Conservation (phyloP, 2,113 vertebrate genomes). For the Nothobranchius kuhntae region DNA sequence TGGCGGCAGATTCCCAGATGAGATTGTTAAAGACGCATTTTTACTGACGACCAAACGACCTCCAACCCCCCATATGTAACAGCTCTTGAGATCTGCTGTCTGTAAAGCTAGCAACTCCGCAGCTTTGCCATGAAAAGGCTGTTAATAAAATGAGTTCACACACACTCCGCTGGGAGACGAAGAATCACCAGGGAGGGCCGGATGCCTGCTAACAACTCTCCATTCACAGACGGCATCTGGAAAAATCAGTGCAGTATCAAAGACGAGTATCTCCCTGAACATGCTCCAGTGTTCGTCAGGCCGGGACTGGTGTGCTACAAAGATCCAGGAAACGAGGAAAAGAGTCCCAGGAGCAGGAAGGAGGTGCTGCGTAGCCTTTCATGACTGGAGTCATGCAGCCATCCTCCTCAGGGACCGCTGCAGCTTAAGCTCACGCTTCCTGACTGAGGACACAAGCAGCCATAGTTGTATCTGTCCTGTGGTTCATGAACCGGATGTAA, state of each 20-base stretch:
- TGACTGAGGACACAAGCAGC: not conserved
- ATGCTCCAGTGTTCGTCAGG: not conserved
- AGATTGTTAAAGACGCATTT: slow-evolving; percentile 40
- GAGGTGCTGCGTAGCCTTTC: slow-evolving; percentile 39
- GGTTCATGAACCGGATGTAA: not conserved
- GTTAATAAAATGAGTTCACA: no score
- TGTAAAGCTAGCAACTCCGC: no score
- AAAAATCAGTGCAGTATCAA: not conserved
- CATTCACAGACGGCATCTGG: not conserved
- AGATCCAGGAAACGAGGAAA: slow-evolving; percentile 44
- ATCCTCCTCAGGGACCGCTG: slow-evolving; percentile 34
- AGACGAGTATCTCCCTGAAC: slow-evolving; percentile 15
- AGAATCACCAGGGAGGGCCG: slow-evolving; percentile 10
- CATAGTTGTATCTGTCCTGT: not conserved
- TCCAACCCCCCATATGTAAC: slow-evolving; percentile 40
- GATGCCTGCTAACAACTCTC: slow-evolving; percentile 19
- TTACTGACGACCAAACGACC: slow-evolving; percentile 32
- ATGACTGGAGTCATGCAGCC: slow-evolving; percentile 34
- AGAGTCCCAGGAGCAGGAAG: slow-evolving; percentile 33
- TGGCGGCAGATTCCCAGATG: slow-evolving; percentile 28
- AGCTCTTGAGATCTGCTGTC: no score
- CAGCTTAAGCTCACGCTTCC: slow-evolving; percentile 14
- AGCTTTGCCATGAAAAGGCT: no score
- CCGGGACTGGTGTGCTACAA: slow-evolving; percentile 12
- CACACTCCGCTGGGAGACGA: slow-evolving; percentile 22